Evolutionary conservation across 2,888 invertebrate genomes (phyloP).

Genomic region (Melanostoma mellinum): DNA sequence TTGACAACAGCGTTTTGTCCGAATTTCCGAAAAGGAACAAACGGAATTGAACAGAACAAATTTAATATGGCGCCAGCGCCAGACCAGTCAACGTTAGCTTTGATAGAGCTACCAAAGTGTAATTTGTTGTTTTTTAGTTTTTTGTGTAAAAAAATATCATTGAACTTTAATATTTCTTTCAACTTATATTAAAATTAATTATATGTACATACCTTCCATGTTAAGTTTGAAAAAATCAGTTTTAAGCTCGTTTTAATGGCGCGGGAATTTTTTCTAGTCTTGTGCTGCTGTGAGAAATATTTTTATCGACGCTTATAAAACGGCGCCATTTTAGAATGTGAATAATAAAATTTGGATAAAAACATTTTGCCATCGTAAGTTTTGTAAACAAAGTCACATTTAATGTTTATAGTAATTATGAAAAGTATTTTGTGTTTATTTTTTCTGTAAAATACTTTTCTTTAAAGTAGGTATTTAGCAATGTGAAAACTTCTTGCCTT

Average conservation of each 20-base stretch:
- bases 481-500: slow-evolving; percentile 6
- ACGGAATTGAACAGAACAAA: slow-evolving; percentile 28
- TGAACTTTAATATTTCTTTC: slow-evolving; percentile 4
- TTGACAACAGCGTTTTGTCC: slow-evolving; percentile 16
- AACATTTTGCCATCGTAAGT: slow-evolving; percentile 62
- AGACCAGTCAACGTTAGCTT: slow-evolving; percentile 51
- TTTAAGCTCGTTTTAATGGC: slow-evolving; percentile 31
- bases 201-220: not conserved
- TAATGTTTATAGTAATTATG: slow-evolving; percentile 34
- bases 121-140: slow-evolving; percentile 59
- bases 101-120: slow-evolving; percentile 56
- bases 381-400: slow-evolving; percentile 62
- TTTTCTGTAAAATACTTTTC: not conserved
- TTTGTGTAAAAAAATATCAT: slow-evolving; percentile 28
- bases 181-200: not conserved
- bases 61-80: slow-evolving; percentile 39
- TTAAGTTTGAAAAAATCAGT: not conserved
- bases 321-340: slow-evolving; percentile 82
- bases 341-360: slow-evolving; percentile 74
- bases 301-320: slow-evolving; percentile 78
- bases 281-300: slow-evolving; percentile 75
- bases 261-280: slow-evolving; percentile 41
- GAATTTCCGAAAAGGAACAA: slow-evolving; percentile 29
- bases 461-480: not conserved
- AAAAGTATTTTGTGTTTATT: not conserved